These are phyloP conservation scores for Drosophila mettleri DNA, from an alignment of 2,888 invertebrate species.

Conservation along the genomic window DNA sequence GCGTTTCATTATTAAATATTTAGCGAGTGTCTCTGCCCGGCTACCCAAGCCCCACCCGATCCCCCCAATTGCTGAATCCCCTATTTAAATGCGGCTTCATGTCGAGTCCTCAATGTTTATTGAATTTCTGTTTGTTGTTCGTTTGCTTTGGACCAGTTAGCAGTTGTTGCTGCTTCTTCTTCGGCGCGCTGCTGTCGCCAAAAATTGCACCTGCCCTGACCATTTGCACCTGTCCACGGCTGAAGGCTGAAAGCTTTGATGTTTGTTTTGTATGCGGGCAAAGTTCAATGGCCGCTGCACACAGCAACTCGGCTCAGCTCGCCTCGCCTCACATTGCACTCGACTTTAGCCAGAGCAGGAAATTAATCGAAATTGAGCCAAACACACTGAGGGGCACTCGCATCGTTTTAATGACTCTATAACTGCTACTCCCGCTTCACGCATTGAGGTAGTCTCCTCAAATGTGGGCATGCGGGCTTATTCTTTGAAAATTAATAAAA, in stretches of 20 bases:
- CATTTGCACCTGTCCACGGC: conserved; percentile 71
- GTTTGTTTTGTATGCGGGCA: conserved; percentile 44
- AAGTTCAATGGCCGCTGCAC: conserved; percentile 62
- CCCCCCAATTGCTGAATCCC: neutral
- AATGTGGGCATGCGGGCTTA: neutral
- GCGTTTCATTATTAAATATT: conserved; percentile 73
- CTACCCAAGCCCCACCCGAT: too few species aligned
- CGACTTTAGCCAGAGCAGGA: conserved; percentile 25
- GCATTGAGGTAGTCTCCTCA: conserved; percentile 20
- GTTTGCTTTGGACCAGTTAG: conserved; percentile 63
- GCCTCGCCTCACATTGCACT: conserved; percentile 13
- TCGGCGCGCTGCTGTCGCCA: conserved; percentile 21
- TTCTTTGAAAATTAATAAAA: neutral
- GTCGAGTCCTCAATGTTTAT: conserved; percentile 44
- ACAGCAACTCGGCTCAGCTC: conserved; percentile 28
- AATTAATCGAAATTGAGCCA: conserved; percentile 49
- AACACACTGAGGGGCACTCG: conserved; percentile 5
- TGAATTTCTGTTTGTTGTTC: conserved; percentile 49
- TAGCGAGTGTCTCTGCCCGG: conserved; percentile 31
- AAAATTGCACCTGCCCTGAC: conserved; percentile 69
- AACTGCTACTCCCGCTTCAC: conserved; percentile 13
- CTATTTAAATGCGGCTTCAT: conserved; percentile 38
- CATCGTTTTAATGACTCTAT: conserved; percentile 26
- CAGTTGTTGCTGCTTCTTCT: conserved; percentile 41
- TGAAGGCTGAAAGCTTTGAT: conserved; percentile 57